A percentile compares a stretch with the other conserved stretches of the same genome.
Conservation (phyloP, 2,113 vertebrate genomes). For the Bubo scandiacus region DNA sequence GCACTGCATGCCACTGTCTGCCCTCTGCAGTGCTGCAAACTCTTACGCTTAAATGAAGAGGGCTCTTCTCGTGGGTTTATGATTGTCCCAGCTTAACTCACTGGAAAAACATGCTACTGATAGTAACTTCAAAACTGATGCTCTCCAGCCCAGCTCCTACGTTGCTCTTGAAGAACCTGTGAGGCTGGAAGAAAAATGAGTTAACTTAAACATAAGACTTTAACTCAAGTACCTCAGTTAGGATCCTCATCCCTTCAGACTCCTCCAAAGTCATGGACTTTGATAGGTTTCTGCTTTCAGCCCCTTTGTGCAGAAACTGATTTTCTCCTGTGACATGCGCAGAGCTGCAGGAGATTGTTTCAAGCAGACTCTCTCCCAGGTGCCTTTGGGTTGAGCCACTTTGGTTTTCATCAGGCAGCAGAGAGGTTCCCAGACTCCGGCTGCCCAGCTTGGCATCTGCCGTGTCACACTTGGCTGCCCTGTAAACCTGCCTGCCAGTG, state of each 20-base stretch:
- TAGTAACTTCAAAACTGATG: background rate
- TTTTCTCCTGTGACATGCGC: background rate
- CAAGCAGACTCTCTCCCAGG: background rate
- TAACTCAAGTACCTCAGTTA: background rate
- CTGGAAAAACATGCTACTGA: background rate
- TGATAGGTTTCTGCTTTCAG: background rate
- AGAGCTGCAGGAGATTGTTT: background rate
- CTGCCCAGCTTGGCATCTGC: background rate
- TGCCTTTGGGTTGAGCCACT: background rate
- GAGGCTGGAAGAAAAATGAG: background rate
- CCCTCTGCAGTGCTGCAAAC: background rate
- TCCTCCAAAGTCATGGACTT: accelerated
- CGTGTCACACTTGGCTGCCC: background rate
- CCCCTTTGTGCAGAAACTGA: background rate
- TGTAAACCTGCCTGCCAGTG: background rate
- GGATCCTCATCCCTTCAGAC: background rate
- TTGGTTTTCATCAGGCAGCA: background rate
- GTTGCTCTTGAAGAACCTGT: background rate
- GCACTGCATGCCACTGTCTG: background rate
- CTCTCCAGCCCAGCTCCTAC: background rate
- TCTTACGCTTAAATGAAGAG: background rate
- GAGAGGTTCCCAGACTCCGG: background rate
- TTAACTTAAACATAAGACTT: background rate
- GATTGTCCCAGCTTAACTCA: background rate
- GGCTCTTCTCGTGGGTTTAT: background rate